A percentile compares a stretch with the other conserved stretches of the same genome.
phyloP scores from a whole-genome alignment of 1,140 invertebrate genomes.

The Yoshiicerus persimilis region DNA sequence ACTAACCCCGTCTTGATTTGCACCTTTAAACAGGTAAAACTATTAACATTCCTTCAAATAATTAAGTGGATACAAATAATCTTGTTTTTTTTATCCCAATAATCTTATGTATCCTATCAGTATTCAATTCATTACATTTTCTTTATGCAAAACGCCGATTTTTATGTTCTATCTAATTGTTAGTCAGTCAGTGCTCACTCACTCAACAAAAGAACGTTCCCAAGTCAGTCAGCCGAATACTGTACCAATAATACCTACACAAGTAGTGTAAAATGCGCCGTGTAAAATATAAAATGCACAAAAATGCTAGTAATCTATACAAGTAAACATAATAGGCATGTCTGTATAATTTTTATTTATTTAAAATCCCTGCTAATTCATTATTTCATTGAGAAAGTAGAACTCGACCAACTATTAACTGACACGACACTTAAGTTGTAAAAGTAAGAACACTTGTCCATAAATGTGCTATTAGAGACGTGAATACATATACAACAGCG shows the following conservation, averaged over 20 bases:
- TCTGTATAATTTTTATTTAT: not conserved
- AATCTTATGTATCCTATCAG: not conserved
- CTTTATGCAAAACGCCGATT: not conserved
- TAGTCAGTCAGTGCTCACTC: not conserved
- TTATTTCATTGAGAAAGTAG: not conserved
- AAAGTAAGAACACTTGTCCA: not conserved
- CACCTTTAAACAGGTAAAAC: conserved; percentile 10
- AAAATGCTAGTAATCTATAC: no score
- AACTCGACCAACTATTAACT: not conserved
- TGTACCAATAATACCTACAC: no score
- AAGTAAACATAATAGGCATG: no score
- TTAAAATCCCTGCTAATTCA: not conserved
- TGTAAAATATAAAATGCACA: no score
- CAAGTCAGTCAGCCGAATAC: not conserved
- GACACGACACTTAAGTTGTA: not conserved
- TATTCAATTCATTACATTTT: not conserved
- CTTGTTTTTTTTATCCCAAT: not conserved
- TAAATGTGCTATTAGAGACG: not conserved
- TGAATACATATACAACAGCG: not conserved
- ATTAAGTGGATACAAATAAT: conserved; percentile 21
- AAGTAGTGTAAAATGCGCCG: no score
- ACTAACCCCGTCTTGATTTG: not conserved
- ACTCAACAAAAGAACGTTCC: not conserved
- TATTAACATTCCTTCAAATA: conserved; percentile 15
- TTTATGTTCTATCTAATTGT: not conserved